Evolutionary conservation across 2,888 invertebrate genomes (phyloP).

Genomic region (Sphecodes monilicornis): DNA sequence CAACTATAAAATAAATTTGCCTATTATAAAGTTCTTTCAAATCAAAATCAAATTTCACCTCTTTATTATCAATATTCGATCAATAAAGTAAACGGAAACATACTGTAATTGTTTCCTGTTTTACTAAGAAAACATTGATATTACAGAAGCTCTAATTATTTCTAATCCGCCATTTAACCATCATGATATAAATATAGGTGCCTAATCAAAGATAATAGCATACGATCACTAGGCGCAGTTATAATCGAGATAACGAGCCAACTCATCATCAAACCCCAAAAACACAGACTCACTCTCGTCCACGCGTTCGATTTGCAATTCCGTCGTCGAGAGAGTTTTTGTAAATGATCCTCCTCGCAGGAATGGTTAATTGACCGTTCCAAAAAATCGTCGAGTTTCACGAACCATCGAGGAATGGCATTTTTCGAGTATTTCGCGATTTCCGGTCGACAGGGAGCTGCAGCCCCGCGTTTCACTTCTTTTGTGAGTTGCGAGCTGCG

Average conservation of each 20-base stretch:
- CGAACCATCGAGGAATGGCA: background rate
- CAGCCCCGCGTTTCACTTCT: constrained; percentile 27
- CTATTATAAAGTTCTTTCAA: too few relatives aligned
- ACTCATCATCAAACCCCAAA: background rate
- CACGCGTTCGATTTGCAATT: background rate
- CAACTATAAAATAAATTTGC: too few relatives aligned
- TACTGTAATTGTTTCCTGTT: background rate
- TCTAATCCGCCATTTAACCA: too few relatives aligned
- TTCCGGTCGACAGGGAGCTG: background rate
- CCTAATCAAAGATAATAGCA: background rate
- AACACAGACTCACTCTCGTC: background rate
- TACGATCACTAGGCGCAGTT: background rate
- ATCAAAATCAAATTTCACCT: background rate
- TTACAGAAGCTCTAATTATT: too few relatives aligned
- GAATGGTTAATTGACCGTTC: background rate
- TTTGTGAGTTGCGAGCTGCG: constrained; percentile 37
- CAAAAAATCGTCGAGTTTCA: background rate
- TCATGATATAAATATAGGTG: background rate
- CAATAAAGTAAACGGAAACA: background rate
- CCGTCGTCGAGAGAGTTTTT: background rate
- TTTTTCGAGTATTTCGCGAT: constrained; percentile 4
- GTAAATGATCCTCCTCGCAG: background rate
- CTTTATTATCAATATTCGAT: background rate
- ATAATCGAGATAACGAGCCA: background rate
- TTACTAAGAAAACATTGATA: too few relatives aligned